A percentile compares a stretch with the other conserved stretches of the same genome.
Evolutionary conservation across 2,113 vertebrate genomes (phyloP).

Genomic region (Cephalopterus ornatus): DNA sequence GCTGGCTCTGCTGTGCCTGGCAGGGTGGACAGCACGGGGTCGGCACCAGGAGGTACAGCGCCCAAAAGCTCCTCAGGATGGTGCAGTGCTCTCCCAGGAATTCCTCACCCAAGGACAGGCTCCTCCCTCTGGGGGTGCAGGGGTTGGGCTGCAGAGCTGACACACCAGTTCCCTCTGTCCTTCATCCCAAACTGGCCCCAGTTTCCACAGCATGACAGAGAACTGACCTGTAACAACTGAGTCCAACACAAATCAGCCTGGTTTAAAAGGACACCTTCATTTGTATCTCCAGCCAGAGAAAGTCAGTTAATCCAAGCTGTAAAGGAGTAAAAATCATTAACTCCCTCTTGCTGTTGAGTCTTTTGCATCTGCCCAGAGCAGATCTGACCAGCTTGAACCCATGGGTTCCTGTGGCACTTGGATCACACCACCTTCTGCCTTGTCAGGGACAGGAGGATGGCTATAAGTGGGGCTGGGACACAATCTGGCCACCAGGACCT

Average conservation of each 20-base stretch:
- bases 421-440: background rate
- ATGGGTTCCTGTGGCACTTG: background rate
- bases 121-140: fast-evolving
- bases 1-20: background rate
- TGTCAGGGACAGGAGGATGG: background rate
- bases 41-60: background rate
- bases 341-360: background rate
- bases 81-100: background rate
- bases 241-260: background rate
- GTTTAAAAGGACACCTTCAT: background rate
- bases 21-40: background rate
- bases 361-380: background rate
- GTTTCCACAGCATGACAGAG: background rate
- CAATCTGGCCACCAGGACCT: background rate
- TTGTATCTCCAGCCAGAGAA: background rate
- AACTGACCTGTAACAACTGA: background rate
- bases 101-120: background rate
- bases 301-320: background rate
- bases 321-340: background rate
- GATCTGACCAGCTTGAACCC: background rate
- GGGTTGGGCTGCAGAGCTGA: background rate
- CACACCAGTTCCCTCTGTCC: fast-evolving
- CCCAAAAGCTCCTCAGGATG: background rate
- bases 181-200: background rate
- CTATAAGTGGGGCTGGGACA: background rate